Base-by-base conservation (phyloP, 2,797 vertebrate species). In the Pangasius larnaudii region DNA sequence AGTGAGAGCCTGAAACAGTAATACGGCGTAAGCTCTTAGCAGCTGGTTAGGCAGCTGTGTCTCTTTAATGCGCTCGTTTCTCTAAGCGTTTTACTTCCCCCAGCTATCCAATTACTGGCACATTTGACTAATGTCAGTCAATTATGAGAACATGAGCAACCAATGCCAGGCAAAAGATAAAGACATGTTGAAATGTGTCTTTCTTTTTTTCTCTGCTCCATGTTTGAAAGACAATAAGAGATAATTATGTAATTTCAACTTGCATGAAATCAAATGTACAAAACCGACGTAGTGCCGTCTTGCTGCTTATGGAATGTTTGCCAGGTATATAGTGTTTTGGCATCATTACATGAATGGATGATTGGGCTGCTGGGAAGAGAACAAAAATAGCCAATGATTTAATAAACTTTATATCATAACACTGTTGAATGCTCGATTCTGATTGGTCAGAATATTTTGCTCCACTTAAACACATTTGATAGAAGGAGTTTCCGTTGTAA, bases 221-320 rank as follows among this genome's bases (percentile, higher is more conserved):
- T 88, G 75, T 65, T 49, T 13, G n/a, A 51, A 39, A 84, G 81
- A 67, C 87, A 39, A 83, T 30, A 14, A 56, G 36, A 49, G 58
- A 86, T 88, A 90, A 93, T 91, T 89, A 92, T 30, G 53, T 85
- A 36, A 77, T 71, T 88, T 85, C 53, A 88, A 84, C 87, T 89
- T 27, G 58, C 72, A 27, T 58, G 81, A 88, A 89, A 87, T 82
- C 87, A 51, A 75, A 22, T 7, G 30, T 58, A 36, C 18, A 36
- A 75, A 93, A 87, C 91, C 93, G 90, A 94, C 90, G 91, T 36
- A 78, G 80, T 24, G 84, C 88, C 92, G 91, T 91, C 86, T 91
- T 91, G 90, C 46, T 53, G 83, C 85, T 84, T 88, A 89, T 91
- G 88, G 89, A 88, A 87, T 63, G 86, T 83, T 72, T 22, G 65